A percentile compares a stretch with the other conserved stretches of the same genome.
These are phyloP conservation scores for Silurus aristotelis DNA, from an alignment of 2,797 vertebrate genomes.

Conservation along the genomic window DNA sequence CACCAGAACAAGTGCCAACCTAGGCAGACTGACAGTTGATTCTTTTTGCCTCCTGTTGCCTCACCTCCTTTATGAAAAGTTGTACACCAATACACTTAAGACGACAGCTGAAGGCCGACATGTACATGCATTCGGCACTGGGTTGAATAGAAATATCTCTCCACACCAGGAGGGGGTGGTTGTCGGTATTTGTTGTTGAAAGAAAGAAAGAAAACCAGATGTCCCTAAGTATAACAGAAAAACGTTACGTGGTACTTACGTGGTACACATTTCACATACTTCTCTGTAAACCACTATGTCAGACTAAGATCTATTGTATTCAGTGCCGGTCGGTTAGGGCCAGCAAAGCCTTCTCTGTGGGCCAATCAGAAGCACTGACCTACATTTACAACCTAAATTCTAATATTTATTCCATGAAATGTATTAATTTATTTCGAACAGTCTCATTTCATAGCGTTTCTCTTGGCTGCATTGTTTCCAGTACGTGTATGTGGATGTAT, in stretches of 20 bases:
- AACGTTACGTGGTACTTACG: too few species aligned
- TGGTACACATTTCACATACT: not conserved
- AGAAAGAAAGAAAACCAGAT: not conserved
- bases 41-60: constrained; percentile 33
- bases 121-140: not conserved
- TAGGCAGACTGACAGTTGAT: constrained; percentile 25
- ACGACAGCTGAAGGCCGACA: not conserved
- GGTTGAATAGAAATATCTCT: not conserved
- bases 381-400: too few species aligned
- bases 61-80: constrained; percentile 26
- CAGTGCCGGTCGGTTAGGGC: too few species aligned
- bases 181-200: not conserved
- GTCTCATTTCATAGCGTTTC: too few species aligned
- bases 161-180: not conserved
- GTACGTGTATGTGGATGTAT: too few species aligned
- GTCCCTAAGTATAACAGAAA: too few species aligned
- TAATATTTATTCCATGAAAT: too few species aligned
- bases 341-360: too few species aligned
- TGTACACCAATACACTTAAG: constrained; percentile 5
- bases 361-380: too few species aligned
- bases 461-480: too few species aligned
- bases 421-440: too few species aligned
- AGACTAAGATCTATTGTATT: not conserved
- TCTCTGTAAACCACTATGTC: not conserved
- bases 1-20: constrained; percentile 24